These are phyloP conservation scores for Quadroppia sp. DNA, from an alignment of 2,888 invertebrate species.

Conservation along the genomic window DNA sequence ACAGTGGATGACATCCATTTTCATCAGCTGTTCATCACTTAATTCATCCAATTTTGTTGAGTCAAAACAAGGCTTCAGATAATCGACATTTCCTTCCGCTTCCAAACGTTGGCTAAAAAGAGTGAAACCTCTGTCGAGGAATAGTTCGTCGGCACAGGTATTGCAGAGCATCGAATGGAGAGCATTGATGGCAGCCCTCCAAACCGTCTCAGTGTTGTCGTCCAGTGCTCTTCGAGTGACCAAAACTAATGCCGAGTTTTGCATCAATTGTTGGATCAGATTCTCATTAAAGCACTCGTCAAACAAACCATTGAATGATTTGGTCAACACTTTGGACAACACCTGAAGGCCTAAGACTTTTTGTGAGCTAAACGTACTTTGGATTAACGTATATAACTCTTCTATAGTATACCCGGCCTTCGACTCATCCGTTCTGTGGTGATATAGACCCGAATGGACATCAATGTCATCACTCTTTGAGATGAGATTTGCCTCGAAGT, in stretches of 20 bases:
- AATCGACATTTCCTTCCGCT: constrained; percentile 27
- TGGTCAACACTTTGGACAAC: constrained; percentile 38
- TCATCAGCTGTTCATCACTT: constrained; percentile 37
- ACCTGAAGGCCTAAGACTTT: constrained; percentile 41
- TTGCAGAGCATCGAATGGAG: constrained; percentile 43
- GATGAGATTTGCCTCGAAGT: constrained; percentile 41
- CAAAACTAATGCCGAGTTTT: constrained; percentile 35
- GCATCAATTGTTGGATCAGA: constrained; percentile 33
- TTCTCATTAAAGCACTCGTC: constrained; percentile 39
- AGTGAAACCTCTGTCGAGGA: constrained; percentile 42
- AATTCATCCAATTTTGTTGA: constrained; percentile 33
- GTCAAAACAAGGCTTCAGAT: not conserved
- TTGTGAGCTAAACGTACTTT: constrained; percentile 42
- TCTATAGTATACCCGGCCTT: constrained; percentile 43
- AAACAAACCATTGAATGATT: constrained; percentile 39
- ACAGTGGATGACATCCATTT: constrained; percentile 37
- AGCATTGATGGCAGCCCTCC: constrained; percentile 37
- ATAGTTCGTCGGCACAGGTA: constrained; percentile 41
- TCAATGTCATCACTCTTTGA: constrained; percentile 2
- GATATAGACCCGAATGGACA: constrained; percentile 40
- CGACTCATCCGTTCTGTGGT: constrained; percentile 41
- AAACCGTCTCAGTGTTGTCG: constrained; percentile 36
- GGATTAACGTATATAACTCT: constrained; percentile 40
- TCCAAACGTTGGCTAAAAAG: constrained; percentile 1
- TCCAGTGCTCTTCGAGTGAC: constrained; percentile 39